phyloP scores from a whole-genome alignment of 2,113 vertebrate genomes.

The Nycticryphes semicollaris region DNA sequence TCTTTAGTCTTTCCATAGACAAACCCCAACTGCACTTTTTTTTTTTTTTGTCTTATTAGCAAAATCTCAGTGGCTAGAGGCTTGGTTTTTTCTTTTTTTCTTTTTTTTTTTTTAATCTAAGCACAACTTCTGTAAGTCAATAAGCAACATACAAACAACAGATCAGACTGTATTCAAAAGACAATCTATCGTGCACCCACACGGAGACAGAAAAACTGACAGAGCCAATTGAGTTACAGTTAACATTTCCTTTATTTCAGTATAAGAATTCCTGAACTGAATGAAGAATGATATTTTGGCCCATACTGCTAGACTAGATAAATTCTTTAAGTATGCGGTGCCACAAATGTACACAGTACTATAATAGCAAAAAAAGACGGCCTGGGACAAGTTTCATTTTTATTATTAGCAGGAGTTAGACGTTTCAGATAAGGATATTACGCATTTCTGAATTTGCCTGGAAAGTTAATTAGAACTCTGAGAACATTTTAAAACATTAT shows the following conservation, averaged over 20 bases:
- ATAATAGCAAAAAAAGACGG: slow-evolving; percentile 57
- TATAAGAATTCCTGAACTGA: slow-evolving; percentile 66
- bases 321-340: slow-evolving; percentile 57
- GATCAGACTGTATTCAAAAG: slow-evolving; percentile 38
- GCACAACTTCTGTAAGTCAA: not conserved
- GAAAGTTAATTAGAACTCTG: slow-evolving; percentile 51
- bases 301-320: slow-evolving; percentile 55
- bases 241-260: slow-evolving; percentile 72
- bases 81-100: not conserved
- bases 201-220: slow-evolving; percentile 72
- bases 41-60: not conserved
- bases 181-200: slow-evolving; percentile 57
- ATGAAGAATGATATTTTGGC: slow-evolving; percentile 58
- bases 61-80: not conserved
- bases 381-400: slow-evolving; percentile 65
- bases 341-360: slow-evolving; percentile 67
- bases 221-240: slow-evolving; percentile 70
- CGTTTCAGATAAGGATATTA: slow-evolving; percentile 55
- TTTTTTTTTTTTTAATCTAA: not conserved
- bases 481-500: slow-evolving; percentile 60
- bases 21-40: not conserved
- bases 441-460: slow-evolving; percentile 63
- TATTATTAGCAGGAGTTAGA: slow-evolving; percentile 67
- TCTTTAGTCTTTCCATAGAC: not conserved
- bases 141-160: slow-evolving; percentile 2